These are phyloP conservation scores for Boloria selene DNA, from an alignment of 2,888 invertebrate genomes.

Conservation along the genomic window DNA sequence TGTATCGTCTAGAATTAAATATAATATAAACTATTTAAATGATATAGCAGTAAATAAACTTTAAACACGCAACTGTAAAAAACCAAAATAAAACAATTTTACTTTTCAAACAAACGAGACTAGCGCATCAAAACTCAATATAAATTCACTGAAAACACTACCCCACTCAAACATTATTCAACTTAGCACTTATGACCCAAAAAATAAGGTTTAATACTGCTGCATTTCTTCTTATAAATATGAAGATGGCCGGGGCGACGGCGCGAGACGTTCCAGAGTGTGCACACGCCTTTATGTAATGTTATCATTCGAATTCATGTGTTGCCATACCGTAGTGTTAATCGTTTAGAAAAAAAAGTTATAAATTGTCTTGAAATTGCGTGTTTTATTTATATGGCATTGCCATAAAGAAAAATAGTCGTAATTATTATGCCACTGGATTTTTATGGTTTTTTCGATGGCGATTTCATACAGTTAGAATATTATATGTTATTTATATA, in stretches of 20 bases:
- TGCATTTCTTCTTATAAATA: conserved; percentile 15
- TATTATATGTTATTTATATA: not conserved
- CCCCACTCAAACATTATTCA: not conserved
- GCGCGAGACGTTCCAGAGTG: conserved; percentile 55
- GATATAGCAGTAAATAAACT: not conserved
- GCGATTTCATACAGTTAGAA: not conserved
- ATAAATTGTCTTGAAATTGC: conserved; percentile 13
- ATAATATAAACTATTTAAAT: not conserved
- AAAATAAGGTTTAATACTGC: conserved; percentile 13
- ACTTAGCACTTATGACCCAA: not conserved
- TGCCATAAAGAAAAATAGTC: conserved; percentile 1
- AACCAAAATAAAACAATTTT: conserved; percentile 4
- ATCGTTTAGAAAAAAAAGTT: conserved; percentile 1
- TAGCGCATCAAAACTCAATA: conserved; percentile 5
- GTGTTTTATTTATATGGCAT: conserved; percentile 3
- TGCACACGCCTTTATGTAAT: conserved; percentile 53
- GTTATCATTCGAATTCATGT: conserved; percentile 21
- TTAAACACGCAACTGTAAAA: not conserved
- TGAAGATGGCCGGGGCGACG: conserved; percentile 40
- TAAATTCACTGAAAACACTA: not conserved
- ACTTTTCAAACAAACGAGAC: conserved; percentile 9
- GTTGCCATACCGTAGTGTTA: conserved; percentile 5
- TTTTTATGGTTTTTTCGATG: no score
- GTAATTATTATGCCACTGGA: not conserved
- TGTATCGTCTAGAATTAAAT: no score